Evolutionary conservation across 2,113 vertebrate species (phyloP).

Genomic region (Zapus hudsonius): DNA sequence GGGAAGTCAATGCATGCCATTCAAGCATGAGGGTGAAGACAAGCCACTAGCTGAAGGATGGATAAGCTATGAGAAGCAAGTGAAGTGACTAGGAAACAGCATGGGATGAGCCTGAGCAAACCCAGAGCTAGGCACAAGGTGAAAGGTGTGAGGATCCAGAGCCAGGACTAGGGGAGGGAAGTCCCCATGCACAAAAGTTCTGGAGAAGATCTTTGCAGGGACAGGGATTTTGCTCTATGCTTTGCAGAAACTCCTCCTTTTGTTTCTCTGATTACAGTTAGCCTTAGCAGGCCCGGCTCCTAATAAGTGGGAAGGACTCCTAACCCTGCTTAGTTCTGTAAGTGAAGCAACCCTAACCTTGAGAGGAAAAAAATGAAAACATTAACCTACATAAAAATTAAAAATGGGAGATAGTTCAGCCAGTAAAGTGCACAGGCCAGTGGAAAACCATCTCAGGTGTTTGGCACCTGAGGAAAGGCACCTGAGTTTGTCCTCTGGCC

Average conservation of each 20-base stretch:
- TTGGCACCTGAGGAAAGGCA: too few relatives aligned
- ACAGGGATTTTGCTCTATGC: not conserved
- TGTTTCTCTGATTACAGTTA: not conserved
- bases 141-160: not conserved
- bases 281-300: not conserved
- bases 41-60: not conserved
- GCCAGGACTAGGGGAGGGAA: not conserved
- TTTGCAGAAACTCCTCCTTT: not conserved
- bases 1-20: not conserved
- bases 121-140: not conserved
- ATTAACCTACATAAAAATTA: not conserved
- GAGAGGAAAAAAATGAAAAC: not conserved
- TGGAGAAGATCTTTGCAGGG: not conserved
- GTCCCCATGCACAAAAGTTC: accelerated
- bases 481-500: too few relatives aligned
- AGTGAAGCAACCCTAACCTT: not conserved
- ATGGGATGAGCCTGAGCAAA: not conserved
- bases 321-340: not conserved
- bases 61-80: not conserved
- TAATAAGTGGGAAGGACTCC: not conserved
- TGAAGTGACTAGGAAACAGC: not conserved
- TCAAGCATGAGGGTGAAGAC: not conserved
- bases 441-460: too few relatives aligned
- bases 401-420: too few relatives aligned
- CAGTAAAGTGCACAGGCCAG: too few relatives aligned